Evolutionary conservation across 2,888 invertebrate genomes (phyloP), one percentile per base, ranked within the genome.

Genomic region (Alsophila aescularia): DNA sequence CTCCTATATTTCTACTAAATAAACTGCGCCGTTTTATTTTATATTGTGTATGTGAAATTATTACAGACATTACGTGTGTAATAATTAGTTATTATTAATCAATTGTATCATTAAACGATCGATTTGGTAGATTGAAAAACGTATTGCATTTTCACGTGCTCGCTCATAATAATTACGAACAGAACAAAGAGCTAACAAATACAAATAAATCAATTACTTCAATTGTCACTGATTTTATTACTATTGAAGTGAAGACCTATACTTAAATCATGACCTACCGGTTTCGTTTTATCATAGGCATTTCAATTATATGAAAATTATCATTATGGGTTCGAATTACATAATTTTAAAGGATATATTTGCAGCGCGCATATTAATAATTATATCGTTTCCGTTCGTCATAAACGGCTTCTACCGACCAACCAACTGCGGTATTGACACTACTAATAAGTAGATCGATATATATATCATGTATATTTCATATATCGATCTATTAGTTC

Each of bases 101-200:
- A 44, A 21, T 37, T 31, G 18, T 18, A 39, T 31, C 29, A 41
- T 29, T 27, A 41, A 48, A 9, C 27, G 51, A 16, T 5, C 37
- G 1, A 2, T 56, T 67, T 64, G 64, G 65, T 68, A 67, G 67
- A 68, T 68, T 71, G 72, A 69, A 69, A 74, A 72, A 71, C 64
- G 57, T 62, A 75, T 71, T 73, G 73, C 69, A 68, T 75, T 73
- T 73, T 65, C 69, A 55, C 65, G 62, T 59, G 53, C 80, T 76
- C 79, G 80, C 69, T 65, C 67, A 75, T 21, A 40, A 40, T 40
- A 10, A 36, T n/a, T 72, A 72, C 66, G 69, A 75, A 74, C 78
- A 64, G 69, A 79, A 82, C 83, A 81, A 82, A 82, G 82, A 79
- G 71, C 73, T 67, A 73, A 77, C 79, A 75, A 73, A 73, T 18